Evolutionary conservation across 2,797 vertebrate species (phyloP).

Genomic region (Anguilla megastoma): DNA sequence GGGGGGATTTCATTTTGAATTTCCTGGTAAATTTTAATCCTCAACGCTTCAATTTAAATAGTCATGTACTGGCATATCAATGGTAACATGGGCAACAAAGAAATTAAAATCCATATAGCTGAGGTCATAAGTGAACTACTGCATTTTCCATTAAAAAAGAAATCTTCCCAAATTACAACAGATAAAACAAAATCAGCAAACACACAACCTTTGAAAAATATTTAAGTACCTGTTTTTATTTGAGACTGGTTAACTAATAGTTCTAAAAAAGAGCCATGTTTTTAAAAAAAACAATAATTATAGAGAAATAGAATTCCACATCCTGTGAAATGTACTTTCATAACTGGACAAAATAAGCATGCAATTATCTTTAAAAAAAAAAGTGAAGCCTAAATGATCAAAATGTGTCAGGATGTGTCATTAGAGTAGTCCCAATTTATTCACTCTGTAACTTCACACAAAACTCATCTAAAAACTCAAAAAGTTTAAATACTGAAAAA

Average conservation of each 20-base stretch:
- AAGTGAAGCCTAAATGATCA: neutral
- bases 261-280: neutral
- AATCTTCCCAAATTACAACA: neutral
- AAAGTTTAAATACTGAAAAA: neutral
- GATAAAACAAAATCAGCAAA: neutral
- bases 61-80: neutral
- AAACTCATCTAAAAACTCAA: constrained; percentile 4
- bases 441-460: neutral
- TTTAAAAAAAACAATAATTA: neutral
- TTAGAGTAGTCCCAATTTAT: neutral
- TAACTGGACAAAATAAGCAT: neutral
- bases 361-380: neutral
- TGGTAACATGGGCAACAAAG: neutral
- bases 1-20: neutral
- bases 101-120: neutral
- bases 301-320: neutral
- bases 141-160: neutral
- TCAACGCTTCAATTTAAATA: neutral
- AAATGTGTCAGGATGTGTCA: neutral
- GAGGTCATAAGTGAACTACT: neutral
- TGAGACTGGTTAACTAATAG: neutral
- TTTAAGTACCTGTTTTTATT: neutral
- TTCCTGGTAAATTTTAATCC: neutral
- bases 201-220: neutral
- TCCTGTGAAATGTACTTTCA: neutral